These are phyloP conservation scores for Caenorhabditis latens DNA, from an alignment of 1,140 invertebrate species.

Conservation along the genomic window DNA sequence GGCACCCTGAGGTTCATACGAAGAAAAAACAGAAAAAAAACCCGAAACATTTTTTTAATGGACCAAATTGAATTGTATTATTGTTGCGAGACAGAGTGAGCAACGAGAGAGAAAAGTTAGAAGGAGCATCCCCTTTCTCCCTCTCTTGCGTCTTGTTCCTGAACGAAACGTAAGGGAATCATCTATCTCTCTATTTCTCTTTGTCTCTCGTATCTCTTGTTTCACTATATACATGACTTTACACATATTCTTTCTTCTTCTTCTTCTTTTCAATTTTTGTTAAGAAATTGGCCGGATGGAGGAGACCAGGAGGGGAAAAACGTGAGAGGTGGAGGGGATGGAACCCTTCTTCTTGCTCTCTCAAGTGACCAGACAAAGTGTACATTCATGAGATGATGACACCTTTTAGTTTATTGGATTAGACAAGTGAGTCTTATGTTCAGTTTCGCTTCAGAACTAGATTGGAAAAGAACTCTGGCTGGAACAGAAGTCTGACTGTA, in stretches of 20 bases:
- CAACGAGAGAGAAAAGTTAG: not conserved
- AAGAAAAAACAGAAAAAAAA: not conserved
- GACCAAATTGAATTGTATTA: not conserved
- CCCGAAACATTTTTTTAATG: not conserved
- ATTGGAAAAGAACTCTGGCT: too few species aligned
- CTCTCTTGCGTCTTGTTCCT: too few species aligned
- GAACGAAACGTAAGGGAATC: not conserved
- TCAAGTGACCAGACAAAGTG: conserved; percentile 47
- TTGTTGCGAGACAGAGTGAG: conserved; percentile 6
- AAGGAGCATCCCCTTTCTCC: not conserved
- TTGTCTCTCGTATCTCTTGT: not conserved
- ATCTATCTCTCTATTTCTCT: not conserved
- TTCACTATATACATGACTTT: conserved; percentile 56
- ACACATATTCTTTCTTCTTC: conserved; percentile 10
- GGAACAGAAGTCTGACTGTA: too few species aligned
- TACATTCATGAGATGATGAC: conserved; percentile 29
- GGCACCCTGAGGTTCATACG: too few species aligned
- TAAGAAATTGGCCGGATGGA: conserved; percentile 41
- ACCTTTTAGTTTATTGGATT: not conserved
- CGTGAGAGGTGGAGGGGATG: not conserved
- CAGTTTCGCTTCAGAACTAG: too few species aligned
- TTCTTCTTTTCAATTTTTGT: conserved; percentile 38
- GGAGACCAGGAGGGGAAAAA: not conserved
- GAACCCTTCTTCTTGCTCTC: not conserved
- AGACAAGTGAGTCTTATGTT: too few species aligned